A percentile compares a stretch with the other conserved stretches of the same genome.
Evolutionary conservation across 2,113 vertebrate genomes (phyloP).

Genomic region (Pseudorasbora parva): DNA sequence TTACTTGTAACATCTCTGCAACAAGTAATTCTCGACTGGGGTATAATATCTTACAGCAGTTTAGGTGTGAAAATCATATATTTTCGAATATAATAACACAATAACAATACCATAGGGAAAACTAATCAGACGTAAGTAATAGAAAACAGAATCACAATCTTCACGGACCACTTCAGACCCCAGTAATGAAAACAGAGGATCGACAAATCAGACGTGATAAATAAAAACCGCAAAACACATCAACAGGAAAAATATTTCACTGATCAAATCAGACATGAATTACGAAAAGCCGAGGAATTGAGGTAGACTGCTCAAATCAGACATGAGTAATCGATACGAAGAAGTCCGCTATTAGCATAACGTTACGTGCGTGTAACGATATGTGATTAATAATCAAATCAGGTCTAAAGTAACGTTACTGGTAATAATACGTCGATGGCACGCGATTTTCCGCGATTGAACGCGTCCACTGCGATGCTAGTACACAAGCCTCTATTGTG

Average conservation of each 20-base stretch:
- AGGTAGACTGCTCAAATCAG: neutral
- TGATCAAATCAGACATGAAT: neutral
- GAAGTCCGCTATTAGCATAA: neutral
- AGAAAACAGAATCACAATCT: neutral
- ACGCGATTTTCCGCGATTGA: neutral
- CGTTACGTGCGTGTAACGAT: neutral
- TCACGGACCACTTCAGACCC: neutral
- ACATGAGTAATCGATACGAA: neutral
- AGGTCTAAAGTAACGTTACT: neutral
- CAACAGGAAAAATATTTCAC: neutral
- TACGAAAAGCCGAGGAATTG: neutral
- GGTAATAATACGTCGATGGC: neutral
- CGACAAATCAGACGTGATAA: neutral
- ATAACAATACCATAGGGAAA: too few species aligned
- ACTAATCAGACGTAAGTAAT: neutral
- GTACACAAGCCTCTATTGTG: neutral
- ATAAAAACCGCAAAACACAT: neutral
- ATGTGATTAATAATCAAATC: neutral
- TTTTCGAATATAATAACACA: neutral
- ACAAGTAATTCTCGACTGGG: too few species aligned
- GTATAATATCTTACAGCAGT: too few species aligned
- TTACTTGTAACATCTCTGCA: too few species aligned
- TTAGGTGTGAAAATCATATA: too few species aligned
- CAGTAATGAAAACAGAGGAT: neutral
- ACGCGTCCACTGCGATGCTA: neutral